Evolutionary conservation across 2,113 vertebrate genomes (phyloP).

Genomic region (Prinia subflava): DNA sequence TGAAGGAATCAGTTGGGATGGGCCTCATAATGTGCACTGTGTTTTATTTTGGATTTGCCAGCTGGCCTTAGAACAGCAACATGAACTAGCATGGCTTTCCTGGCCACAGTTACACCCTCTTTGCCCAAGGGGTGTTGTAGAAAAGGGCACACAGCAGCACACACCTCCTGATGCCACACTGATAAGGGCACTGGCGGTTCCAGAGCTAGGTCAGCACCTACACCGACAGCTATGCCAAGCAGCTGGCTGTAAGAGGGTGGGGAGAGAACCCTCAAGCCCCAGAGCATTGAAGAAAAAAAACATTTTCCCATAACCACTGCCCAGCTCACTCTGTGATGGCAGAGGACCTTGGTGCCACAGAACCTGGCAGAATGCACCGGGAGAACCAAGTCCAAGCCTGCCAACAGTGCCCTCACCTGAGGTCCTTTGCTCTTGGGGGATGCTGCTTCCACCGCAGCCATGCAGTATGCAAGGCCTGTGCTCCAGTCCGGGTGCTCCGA

Average conservation of each 20-base stretch:
- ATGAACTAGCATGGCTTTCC: background rate
- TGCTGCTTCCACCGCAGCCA: background rate
- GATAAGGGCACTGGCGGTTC: background rate
- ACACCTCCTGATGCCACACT: conserved; percentile 27
- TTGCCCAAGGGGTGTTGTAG: conserved; percentile 6
- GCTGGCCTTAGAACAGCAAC: background rate
- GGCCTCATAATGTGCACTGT: background rate
- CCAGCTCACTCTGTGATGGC: fast-evolving
- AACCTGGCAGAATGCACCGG: background rate
- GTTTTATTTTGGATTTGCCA: background rate
- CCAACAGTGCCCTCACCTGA: fast-evolving
- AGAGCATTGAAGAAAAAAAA: background rate
- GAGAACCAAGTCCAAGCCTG: fast-evolving
- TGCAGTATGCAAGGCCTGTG: background rate
- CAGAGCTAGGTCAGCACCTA: background rate
- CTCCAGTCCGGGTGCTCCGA: fast-evolving
- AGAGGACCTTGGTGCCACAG: background rate
- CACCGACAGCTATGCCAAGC: conserved; percentile 12
- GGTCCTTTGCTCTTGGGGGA: background rate
- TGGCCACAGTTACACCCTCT: background rate
- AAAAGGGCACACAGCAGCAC: conserved; percentile 4
- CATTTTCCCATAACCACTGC: background rate
- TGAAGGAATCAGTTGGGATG: background rate
- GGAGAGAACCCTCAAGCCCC: background rate
- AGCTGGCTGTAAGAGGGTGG: background rate